Evolutionary conservation across 1,140 invertebrate species (phyloP).

Genomic region (Eulimnadia texana): DNA sequence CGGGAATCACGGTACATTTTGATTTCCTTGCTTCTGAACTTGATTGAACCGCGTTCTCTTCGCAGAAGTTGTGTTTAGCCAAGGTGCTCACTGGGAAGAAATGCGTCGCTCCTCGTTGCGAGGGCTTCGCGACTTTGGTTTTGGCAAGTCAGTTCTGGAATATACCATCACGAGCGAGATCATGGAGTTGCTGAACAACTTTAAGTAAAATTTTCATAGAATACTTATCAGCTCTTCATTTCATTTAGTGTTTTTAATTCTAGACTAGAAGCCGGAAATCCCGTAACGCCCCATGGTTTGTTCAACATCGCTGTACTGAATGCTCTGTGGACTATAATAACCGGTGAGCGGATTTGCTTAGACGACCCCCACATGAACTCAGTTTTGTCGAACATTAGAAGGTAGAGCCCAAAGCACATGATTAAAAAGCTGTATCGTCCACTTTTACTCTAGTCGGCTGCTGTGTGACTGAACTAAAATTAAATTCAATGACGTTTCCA

Average conservation of each 20-base stretch:
- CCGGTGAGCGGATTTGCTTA: conserved; percentile 4
- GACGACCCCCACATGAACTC: conserved; percentile 5
- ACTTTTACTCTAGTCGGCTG: no score
- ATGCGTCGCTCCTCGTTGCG: conserved; percentile 52
- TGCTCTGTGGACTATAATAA: conserved; percentile 11
- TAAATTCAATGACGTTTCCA: no score
- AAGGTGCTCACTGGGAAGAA: conserved; percentile 45
- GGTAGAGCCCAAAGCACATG: background rate
- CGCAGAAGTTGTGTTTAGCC: background rate
- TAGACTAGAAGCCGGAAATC: background rate
- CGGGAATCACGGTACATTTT: background rate
- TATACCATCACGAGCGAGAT: conserved; percentile 22
- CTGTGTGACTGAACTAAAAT: no score
- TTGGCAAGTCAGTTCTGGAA: conserved; percentile 39
- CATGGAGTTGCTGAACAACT: conserved; percentile 5
- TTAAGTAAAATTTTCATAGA: conserved; percentile 1
- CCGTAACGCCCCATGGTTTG: background rate
- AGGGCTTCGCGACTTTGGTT: conserved; percentile 51
- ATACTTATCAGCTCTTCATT: background rate
- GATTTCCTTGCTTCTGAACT: no score
- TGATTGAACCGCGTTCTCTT: background rate
- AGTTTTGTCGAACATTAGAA: background rate
- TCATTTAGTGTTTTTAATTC: background rate
- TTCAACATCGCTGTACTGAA: conserved; percentile 11
- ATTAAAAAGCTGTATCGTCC: no score